Conservation (phyloP, 2,797 vertebrate genomes). For the Rhinichthys osculus region DNA sequence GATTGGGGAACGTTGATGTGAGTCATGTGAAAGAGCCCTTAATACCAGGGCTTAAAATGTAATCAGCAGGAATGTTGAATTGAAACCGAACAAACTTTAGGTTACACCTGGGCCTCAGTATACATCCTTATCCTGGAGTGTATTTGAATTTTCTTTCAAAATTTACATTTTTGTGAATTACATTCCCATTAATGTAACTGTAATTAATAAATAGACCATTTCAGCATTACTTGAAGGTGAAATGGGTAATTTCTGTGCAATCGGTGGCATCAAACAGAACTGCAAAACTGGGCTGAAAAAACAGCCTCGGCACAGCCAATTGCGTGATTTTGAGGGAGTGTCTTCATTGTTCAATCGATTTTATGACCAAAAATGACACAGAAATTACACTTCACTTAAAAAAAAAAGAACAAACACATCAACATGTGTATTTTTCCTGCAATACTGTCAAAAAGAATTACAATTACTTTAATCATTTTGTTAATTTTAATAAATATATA, state of each 20-base stretch:
- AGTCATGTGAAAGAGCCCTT: background rate
- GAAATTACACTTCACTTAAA: background rate
- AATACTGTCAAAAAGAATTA: conserved; percentile 31
- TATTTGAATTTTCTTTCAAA: background rate
- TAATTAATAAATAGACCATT: background rate
- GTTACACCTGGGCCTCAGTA: background rate
- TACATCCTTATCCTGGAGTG: background rate
- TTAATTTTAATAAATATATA: conserved; percentile 50
- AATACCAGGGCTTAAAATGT: background rate
- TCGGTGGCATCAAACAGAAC: background rate
- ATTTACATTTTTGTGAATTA: background rate
- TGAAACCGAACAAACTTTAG: background rate
- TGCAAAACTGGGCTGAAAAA: background rate
- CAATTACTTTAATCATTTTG: conserved; percentile 43
- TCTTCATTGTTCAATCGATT: background rate
- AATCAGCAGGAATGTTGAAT: background rate
- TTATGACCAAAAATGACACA: background rate
- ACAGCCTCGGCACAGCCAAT: background rate
- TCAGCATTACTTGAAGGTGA: background rate
- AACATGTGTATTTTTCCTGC: conserved; percentile 5
- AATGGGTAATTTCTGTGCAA: conserved; percentile 2
- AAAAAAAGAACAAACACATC: conserved; percentile 3
- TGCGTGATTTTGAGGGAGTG: background rate
- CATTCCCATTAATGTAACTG: background rate
- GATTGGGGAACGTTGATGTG: background rate